Evolutionary conservation across 2,113 vertebrate species (phyloP).

Genomic region (Chloroceryle aenea): DNA sequence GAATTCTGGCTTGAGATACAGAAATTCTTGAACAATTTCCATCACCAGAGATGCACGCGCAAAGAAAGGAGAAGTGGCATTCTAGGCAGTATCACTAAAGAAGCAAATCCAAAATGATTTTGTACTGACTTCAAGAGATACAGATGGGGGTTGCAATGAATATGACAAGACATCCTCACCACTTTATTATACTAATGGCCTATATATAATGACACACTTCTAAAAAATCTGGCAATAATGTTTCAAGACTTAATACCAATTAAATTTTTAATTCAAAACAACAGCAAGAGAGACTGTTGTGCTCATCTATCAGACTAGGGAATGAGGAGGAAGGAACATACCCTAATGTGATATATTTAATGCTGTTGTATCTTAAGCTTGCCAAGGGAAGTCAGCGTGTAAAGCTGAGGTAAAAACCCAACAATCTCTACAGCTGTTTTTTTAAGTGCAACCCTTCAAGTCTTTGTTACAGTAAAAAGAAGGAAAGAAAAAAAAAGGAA

Average conservation of each 20-base stretch:
- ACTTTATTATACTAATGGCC: not conserved
- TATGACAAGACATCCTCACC: not conserved
- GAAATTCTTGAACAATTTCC: not conserved
- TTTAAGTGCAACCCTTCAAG: not conserved
- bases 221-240: not conserved
- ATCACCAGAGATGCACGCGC: not conserved
- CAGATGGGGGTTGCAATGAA: not conserved
- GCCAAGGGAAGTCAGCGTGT: not conserved
- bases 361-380: not conserved
- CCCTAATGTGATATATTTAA: not conserved
- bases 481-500: conserved; percentile 33
- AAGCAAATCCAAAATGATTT: not conserved
- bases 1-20: not conserved
- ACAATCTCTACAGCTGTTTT: not conserved
- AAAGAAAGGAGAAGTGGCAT: not conserved
- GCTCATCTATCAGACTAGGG: not conserved
- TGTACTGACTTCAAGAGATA: not conserved
- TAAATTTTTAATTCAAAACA: not conserved
- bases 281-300: not conserved
- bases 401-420: not conserved
- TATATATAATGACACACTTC: not conserved
- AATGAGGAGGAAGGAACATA: not conserved
- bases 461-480: conserved; percentile 45
- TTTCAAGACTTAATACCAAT: not conserved
- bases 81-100: not conserved